Base-by-base conservation (phyloP, 2,113 vertebrate species). In the Donacobius atricapilla region DNA sequence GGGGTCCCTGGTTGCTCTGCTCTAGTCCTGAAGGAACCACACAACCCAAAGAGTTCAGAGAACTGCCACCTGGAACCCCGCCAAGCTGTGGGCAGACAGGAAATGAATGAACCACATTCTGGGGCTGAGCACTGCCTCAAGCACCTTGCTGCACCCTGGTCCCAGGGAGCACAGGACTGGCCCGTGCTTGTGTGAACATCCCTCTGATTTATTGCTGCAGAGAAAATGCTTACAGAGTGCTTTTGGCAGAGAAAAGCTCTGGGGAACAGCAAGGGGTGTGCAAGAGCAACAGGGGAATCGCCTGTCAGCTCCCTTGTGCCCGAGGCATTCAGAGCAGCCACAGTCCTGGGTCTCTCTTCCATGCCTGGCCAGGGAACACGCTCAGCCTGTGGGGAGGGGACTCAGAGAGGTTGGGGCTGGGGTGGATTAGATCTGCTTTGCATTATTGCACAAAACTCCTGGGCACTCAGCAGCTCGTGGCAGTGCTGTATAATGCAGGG, bases 381-480 rank as follows among this genome's bases (percentile, higher is more conserved):
- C 30, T 89, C 33, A 61, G 76, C 50, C 88, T 2, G 2, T 4
- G 1, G 35, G 28, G 22, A 89, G 37, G 31, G 54, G 30, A 83
- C 58, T 80, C 9, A 0, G 76, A 60, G 37, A 73, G 45, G 79
- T 70, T 5, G 0, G 40, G 40, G 53, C 53, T 79, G 37, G 48
- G 53, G 61, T 33, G 27, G 54, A 58, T 95, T 63, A 83, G 71
- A 92, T 90, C 64, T 92, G 88, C 56, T 96, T 90, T 94, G 88
- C 51, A 50, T 92, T 94, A 50, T 69, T 86, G 92, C 83, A 73
- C 71, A 57, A 78, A 86, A 28, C 92, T 88, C 90, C 92, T 81
- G 94, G 88, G 85, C 88, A 86, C 71, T 63, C 19, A 0, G 71
- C 4, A 1, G 50, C 88, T 83, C 33, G 44, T 92, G 95, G 44